Conservation (phyloP, 2,797 vertebrate species). For the Lacerta agilis region DNA sequence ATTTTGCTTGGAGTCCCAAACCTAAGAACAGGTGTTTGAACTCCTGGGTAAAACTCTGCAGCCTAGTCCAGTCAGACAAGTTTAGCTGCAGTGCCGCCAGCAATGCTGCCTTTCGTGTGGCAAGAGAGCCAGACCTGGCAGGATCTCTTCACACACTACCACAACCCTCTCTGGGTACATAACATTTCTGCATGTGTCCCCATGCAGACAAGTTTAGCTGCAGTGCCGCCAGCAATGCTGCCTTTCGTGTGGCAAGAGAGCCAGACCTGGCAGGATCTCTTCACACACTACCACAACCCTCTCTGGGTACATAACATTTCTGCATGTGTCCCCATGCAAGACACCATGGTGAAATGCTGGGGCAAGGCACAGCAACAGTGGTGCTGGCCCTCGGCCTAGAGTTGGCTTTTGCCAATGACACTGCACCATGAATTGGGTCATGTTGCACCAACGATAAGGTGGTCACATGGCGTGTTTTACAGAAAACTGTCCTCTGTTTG, state of each 20-base stretch:
- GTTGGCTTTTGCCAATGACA: background rate
- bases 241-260: background rate
- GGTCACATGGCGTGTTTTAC: background rate
- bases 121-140: background rate
- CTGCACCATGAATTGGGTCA: background rate
- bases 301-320: background rate
- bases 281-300: background rate
- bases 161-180: too few species aligned
- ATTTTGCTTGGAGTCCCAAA: slow-evolving; percentile 8
- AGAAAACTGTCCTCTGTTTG: background rate
- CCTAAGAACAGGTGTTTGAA: slow-evolving; percentile 19
- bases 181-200: background rate
- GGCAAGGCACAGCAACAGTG: background rate
- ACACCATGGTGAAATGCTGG: background rate
- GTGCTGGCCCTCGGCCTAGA: background rate
- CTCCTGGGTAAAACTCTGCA: background rate
- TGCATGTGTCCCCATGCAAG: background rate
- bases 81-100: background rate
- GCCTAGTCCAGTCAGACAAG: background rate
- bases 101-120: background rate
- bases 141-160: background rate
- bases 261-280: background rate
- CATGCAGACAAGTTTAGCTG: background rate
- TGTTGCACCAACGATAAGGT: background rate
- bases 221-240: background rate